phyloP scores from a whole-genome alignment of 1,140 invertebrate genomes.

The Pseudachorutes palmiensis region DNA sequence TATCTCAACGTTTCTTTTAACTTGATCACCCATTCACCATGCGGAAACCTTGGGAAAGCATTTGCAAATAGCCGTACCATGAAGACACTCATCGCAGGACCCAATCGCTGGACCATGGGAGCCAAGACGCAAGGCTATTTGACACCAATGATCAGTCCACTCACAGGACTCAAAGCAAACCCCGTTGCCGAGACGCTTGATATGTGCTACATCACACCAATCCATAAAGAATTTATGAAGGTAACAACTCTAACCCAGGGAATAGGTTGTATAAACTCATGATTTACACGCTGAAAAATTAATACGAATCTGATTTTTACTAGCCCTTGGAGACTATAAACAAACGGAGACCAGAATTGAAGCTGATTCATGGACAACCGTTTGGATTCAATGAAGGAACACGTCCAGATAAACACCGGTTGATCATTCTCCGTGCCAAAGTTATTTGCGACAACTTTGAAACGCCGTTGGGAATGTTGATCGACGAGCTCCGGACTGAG shows the following conservation, averaged over 20 bases:
- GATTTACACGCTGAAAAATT: too few species aligned
- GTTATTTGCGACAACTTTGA: slow-evolving; percentile 34
- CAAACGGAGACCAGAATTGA: slow-evolving; percentile 21
- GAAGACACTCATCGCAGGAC: slow-evolving; percentile 16
- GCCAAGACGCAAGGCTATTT: not conserved
- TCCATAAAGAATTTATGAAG: slow-evolving; percentile 14
- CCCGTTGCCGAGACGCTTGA: not conserved
- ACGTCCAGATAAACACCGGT: slow-evolving; percentile 19
- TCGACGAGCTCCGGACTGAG: slow-evolving; percentile 32
- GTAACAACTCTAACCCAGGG: too few species aligned
- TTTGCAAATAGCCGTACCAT: slow-evolving; percentile 1
- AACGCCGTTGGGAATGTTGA: slow-evolving; percentile 32
- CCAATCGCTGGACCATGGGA: slow-evolving; percentile 16
- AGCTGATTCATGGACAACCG: slow-evolving; percentile 27
- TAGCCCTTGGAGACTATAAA: slow-evolving; percentile 18
- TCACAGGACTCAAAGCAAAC: slow-evolving; percentile 6
- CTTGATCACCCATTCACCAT: not conserved
- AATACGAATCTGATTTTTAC: too few species aligned
- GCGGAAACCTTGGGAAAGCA: slow-evolving; percentile 18
- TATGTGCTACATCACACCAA: slow-evolving; percentile 21
- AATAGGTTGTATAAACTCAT: too few species aligned
- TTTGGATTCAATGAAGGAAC: slow-evolving; percentile 29
- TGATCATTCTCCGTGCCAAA: slow-evolving; percentile 28
- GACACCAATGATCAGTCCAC: not conserved
- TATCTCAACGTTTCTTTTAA: slow-evolving; percentile 27